phyloP scores from a whole-genome alignment of 1,140 invertebrate species.

The Nomia melanderi region DNA sequence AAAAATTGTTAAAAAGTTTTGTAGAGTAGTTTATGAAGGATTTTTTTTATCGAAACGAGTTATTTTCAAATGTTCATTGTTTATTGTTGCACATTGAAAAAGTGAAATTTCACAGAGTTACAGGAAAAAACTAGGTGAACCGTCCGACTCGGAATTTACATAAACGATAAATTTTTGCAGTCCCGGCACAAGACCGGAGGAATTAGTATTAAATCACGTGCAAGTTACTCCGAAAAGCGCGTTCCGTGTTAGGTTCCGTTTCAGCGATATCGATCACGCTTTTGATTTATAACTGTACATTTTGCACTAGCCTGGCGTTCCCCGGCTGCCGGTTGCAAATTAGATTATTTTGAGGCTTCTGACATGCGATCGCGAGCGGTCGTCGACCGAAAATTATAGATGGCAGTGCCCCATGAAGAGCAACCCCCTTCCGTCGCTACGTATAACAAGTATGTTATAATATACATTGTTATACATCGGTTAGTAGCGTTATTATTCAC shows the following conservation, averaged over 20 bases:
- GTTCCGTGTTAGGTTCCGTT: background rate
- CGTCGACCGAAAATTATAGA: conserved; percentile 11
- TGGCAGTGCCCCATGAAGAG: background rate
- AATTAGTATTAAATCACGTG: background rate
- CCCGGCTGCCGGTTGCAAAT: background rate
- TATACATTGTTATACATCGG: background rate
- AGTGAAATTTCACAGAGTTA: background rate
- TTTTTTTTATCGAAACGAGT: too few relatives aligned
- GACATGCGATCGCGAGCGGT: conserved; percentile 6
- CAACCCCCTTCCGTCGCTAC: background rate
- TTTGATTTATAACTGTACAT: conserved; percentile 4
- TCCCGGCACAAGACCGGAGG: background rate
- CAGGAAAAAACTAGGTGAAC: background rate
- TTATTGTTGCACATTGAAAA: too few relatives aligned
- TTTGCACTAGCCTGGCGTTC: background rate
- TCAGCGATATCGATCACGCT: background rate
- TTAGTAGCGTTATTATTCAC: background rate
- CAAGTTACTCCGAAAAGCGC: background rate
- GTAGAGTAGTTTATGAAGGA: too few relatives aligned
- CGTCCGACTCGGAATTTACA: background rate
- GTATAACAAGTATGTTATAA: background rate
- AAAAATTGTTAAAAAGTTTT: too few relatives aligned
- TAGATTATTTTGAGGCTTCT: conserved; percentile 9
- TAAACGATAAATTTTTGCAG: background rate
- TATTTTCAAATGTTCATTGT: too few relatives aligned